Conservation (phyloP, 2,113 vertebrate genomes). For the Caretta caretta region DNA sequence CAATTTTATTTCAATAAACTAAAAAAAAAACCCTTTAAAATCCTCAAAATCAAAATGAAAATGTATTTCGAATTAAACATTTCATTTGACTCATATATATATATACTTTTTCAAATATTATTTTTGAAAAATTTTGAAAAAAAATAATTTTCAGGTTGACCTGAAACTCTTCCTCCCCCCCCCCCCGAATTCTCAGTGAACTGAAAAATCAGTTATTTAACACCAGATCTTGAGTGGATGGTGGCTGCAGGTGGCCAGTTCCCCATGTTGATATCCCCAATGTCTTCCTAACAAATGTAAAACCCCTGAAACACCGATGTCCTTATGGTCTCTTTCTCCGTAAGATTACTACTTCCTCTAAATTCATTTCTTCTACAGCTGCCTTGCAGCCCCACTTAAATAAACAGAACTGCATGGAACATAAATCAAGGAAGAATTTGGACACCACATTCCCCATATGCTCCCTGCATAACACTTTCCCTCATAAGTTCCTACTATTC, state of each 20-base stretch:
- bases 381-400: not conserved
- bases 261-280: not conserved
- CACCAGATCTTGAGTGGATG: accelerated
- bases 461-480: not conserved
- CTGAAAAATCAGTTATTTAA: not conserved
- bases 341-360: not conserved
- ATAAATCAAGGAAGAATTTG: not conserved
- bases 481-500: not conserved
- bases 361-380: not conserved
- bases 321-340: not conserved
- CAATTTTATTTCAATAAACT: no score
- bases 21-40: no score
- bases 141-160: not conserved
- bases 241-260: not conserved
- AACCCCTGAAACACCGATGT: not conserved
- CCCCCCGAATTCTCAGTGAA: not conserved
- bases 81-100: no score
- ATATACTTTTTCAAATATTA: no score
- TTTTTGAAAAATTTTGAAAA: not conserved
- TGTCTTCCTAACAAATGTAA: not conserved
- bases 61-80: no score
- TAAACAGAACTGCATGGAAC: slow-evolving; percentile 2
- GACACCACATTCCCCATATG: not conserved
- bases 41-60: no score
- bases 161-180: no score